Percentiles rank a stretch among this genome's conserved stretches.
These are phyloP conservation scores for Xiphophorus couchianus DNA, from an alignment of 2,113 vertebrate genomes.

Conservation along the genomic window DNA sequence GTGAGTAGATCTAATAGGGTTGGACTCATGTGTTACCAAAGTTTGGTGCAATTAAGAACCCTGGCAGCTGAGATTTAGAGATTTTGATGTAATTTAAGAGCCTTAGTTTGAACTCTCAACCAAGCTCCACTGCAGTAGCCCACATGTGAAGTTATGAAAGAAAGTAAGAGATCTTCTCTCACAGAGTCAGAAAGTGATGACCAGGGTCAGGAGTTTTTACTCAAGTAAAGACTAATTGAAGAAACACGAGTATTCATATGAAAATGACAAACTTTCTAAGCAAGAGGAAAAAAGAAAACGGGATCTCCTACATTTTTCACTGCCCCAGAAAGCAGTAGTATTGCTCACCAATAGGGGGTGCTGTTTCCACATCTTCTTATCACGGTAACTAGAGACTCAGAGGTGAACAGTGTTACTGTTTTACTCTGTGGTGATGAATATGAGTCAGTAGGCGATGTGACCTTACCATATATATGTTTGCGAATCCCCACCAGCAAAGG, in stretches of 20 bases:
- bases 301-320: background rate
- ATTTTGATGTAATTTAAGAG: background rate
- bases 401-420: background rate
- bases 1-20: background rate
- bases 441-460: conserved; percentile 6
- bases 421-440: background rate
- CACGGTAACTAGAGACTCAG: background rate
- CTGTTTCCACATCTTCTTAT: conserved; percentile 49
- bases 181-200: background rate
- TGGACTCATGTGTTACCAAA: background rate
- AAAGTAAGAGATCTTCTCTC: background rate
- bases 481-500: conserved; percentile 20
- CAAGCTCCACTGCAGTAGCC: too few relatives aligned
- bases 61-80: too few relatives aligned
- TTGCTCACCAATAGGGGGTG: conserved; percentile 69
- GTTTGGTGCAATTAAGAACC: too few relatives aligned
- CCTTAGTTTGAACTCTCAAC: background rate
- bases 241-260: background rate
- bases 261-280: background rate
- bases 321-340: conserved; percentile 8
- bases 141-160: background rate
- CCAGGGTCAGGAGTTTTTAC: background rate
- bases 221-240: background rate
- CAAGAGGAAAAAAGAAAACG: background rate
- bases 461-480: conserved; percentile 30